These are phyloP conservation scores for Temnothorax longispinosus DNA, from an alignment of 1,140 invertebrate species.

Conservation along the genomic window DNA sequence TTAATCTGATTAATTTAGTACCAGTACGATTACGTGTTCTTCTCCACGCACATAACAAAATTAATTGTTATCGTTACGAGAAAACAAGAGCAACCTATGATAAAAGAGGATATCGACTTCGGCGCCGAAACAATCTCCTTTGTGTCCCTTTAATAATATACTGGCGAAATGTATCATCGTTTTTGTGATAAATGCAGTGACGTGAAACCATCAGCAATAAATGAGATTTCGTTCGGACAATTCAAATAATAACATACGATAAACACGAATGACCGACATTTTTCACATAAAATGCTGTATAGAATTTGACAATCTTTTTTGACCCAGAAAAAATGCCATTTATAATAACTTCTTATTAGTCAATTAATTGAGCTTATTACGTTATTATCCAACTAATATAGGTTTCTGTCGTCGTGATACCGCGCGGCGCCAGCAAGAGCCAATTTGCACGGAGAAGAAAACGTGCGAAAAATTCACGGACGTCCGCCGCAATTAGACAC, in stretches of 20 bases:
- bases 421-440: slow-evolving; percentile 37
- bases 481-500: slow-evolving; percentile 27
- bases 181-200: neutral
- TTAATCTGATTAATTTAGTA: slow-evolving; percentile 62
- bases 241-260: neutral
- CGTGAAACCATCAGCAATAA: slow-evolving; percentile 38
- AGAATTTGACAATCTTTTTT: neutral
- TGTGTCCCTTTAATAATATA: slow-evolving; percentile 47
- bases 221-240: slow-evolving; percentile 69
- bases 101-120: slow-evolving; percentile 3
- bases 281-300: neutral
- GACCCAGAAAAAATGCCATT: neutral
- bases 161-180: neutral
- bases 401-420: neutral
- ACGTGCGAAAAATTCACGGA: slow-evolving; percentile 55
- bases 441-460: slow-evolving; percentile 73
- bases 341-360: neutral
- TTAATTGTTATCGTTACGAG: slow-evolving; percentile 60
- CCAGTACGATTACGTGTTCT: slow-evolving; percentile 49
- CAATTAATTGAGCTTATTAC: neutral
- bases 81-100: slow-evolving; percentile 46
- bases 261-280: neutral
- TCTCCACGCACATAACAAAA: slow-evolving; percentile 32
- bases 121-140: slow-evolving; percentile 63
- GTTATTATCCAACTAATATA: neutral